phyloP scores from a whole-genome alignment of 2,888 invertebrate species.

The Bombylius discolor region DNA sequence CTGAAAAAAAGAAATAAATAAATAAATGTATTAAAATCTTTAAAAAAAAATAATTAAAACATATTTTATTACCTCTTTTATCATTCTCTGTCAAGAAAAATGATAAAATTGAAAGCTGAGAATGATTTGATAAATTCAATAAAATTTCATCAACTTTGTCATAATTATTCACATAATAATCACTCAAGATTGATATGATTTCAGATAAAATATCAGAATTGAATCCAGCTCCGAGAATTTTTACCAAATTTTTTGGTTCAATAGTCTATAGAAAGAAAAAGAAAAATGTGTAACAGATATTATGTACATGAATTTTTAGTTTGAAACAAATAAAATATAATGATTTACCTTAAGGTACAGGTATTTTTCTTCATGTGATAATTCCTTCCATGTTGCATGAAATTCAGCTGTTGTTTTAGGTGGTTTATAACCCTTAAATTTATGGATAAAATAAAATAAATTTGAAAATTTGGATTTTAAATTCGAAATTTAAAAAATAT shows the following conservation, averaged over 20 bases:
- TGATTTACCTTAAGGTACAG: conserved; percentile 26
- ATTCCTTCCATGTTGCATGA: conserved; percentile 32
- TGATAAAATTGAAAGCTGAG: conserved; percentile 26
- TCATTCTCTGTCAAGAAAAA: conserved; percentile 29
- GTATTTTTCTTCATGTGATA: conserved; percentile 27
- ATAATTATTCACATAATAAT: conserved; percentile 26
- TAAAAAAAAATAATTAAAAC: too few relatives aligned
- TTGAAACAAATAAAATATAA: too few relatives aligned
- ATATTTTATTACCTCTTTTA: not conserved
- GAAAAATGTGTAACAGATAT: not conserved
- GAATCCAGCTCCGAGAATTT: conserved; percentile 32
- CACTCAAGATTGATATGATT: conserved; percentile 24
- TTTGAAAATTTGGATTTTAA: too few relatives aligned
- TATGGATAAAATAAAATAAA: too few relatives aligned
- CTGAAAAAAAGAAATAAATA: not conserved
- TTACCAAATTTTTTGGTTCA: conserved; percentile 23
- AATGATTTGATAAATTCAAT: conserved; percentile 29
- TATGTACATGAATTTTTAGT: too few relatives aligned
- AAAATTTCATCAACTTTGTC: conserved; percentile 20
- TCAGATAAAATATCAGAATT: conserved; percentile 29
- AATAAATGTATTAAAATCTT: not conserved
- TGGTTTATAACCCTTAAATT: not conserved
- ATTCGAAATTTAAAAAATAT: too few relatives aligned
- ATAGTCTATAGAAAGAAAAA: conserved; percentile 21
- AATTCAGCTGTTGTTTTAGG: conserved; percentile 31